phyloP scores from a whole-genome alignment of 2,113 vertebrate species.

The Arizona elegans region DNA sequence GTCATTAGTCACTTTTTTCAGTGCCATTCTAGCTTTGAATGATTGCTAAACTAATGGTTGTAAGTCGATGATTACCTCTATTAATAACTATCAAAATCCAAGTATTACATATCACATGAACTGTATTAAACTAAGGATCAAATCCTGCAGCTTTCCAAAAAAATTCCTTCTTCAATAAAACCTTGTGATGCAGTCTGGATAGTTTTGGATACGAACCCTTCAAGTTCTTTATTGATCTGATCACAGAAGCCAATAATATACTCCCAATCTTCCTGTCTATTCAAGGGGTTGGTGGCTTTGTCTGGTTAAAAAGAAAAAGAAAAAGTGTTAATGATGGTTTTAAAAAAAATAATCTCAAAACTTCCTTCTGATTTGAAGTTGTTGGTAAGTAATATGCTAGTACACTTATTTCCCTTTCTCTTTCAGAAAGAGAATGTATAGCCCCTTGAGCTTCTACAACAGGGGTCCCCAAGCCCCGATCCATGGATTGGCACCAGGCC shows the following conservation, averaged over 20 bases:
- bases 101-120: background rate
- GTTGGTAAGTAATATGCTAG: background rate
- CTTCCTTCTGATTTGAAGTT: background rate
- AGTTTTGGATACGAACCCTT: slow-evolving; percentile 78
- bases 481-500: background rate
- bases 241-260: slow-evolving; percentile 96
- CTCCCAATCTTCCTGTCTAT: slow-evolving; percentile 94
- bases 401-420: background rate
- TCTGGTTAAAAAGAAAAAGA: slow-evolving; percentile 70
- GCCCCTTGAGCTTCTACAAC: background rate
- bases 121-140: background rate
- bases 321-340: slow-evolving; percentile 24
- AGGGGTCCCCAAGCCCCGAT: rapidly evolving
- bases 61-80: background rate
- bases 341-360: background rate
- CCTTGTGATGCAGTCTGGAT: background rate
- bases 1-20: background rate
- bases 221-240: slow-evolving; percentile 94
- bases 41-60: background rate
- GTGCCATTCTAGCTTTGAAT: background rate
- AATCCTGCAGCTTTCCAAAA: background rate
- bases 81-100: too few relatives aligned
- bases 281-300: slow-evolving; percentile 92
- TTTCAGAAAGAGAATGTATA: background rate
- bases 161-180: background rate